A percentile compares a stretch with the other conserved stretches of the same genome.
Evolutionary conservation across 2,888 invertebrate genomes (phyloP).

Genomic region (Heteromurus nitidus): DNA sequence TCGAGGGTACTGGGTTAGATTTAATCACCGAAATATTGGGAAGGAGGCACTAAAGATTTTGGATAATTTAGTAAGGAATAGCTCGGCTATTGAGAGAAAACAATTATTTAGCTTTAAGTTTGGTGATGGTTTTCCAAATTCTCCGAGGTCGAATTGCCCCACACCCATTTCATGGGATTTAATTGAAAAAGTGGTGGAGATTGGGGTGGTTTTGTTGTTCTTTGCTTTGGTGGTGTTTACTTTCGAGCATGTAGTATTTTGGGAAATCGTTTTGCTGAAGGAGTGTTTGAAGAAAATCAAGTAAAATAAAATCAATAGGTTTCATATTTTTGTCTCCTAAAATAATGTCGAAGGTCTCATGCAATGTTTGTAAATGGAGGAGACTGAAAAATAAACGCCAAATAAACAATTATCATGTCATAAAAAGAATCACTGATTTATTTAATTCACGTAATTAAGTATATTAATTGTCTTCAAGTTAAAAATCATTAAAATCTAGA

Average conservation of each 20-base stretch:
- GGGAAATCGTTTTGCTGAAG: not conserved
- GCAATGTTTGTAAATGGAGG: too few species aligned
- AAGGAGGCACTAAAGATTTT: not conserved
- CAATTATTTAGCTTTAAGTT: not conserved
- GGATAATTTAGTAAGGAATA: not conserved
- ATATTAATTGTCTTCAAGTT: not conserved
- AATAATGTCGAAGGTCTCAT: too few species aligned
- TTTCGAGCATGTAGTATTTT: conserved; percentile 8
- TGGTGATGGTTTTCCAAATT: conserved; percentile 6
- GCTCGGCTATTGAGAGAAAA: not conserved
- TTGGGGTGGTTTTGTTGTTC: not conserved
- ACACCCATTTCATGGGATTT: conserved; percentile 38
- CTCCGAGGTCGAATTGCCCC: not conserved
- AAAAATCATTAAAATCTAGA: not conserved
- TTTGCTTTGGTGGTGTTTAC: conserved; percentile 12
- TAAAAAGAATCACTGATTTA: not conserved
- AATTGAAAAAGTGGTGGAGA: conserved; percentile 5
- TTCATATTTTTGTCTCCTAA: too few species aligned
- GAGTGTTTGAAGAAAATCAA: not conserved
- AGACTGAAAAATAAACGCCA: too few species aligned
- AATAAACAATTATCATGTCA: too few species aligned
- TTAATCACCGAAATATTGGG: not conserved
- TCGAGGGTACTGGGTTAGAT: not conserved
- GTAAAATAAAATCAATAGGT: not conserved
- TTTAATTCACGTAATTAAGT: conserved; percentile 2